Base-by-base conservation (phyloP, 2,888 invertebrate species). In the Pilophorus perplexus region DNA sequence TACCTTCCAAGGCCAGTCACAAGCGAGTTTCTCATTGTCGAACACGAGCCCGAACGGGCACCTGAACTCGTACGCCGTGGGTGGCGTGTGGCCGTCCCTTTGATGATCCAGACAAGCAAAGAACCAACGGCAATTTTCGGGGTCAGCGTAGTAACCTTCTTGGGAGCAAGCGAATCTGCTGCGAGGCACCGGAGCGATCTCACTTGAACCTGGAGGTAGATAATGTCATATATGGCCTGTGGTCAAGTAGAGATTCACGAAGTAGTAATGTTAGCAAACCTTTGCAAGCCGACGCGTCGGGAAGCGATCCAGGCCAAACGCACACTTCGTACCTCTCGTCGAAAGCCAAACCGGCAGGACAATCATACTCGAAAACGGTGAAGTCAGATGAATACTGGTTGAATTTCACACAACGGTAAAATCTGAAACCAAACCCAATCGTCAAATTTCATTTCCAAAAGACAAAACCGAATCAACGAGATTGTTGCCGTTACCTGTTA, bases 121-220 rank as follows among this genome's bases (percentile, higher is more conserved):
- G 82, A 90, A 90, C 88, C 88, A 89, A 66, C 89, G 83, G 71
- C 89, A 89, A 77, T 90, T 89, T 75, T 87, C 86, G 0, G 88
- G 88, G 76, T 90, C 89, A 0, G 86, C 87, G 74, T 86, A 89
- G 75, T 88, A 90, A 67, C 89, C 89, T 83, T 72, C 72, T 5
- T 66, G 66, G 50, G 80, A 79, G 74, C 90, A 90, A 28, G 82
- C 77, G 76, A 88, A 89, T 72, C 86, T 81, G 1, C 82, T 80
- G 62, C 79, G 77, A 0, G 88, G 85, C 0, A 88, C 87, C 0
- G 89, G 88, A 0, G 87, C 87, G 33, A 90, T 88, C 79, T 90
- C 89, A 28, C 87, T 87, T 57, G 78, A 78, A 50, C 74, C 73
- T 72, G 52, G 2, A 54, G 48, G 40, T 54, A n/a, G 18, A 33